These are phyloP conservation scores for Leptatherina wallacei DNA, from an alignment of 2,797 vertebrate genomes.

Conservation along the genomic window DNA sequence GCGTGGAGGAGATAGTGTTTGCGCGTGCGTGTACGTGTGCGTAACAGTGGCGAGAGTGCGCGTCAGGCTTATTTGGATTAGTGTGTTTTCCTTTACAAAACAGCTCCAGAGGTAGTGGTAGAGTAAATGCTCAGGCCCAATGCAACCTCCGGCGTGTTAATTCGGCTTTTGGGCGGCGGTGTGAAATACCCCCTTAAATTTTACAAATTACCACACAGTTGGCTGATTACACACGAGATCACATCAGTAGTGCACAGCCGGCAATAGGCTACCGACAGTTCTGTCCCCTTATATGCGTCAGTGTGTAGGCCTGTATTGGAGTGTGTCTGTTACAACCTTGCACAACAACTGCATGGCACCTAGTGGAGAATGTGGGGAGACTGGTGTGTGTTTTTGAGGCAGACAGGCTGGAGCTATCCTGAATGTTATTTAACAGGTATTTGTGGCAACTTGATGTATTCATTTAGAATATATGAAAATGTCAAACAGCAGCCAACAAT, in stretches of 20 bases:
- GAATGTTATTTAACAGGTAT: conserved; percentile 10
- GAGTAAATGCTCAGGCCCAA: conserved; percentile 49
- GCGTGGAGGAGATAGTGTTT: conserved; percentile 38
- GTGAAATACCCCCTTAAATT: conserved; percentile 13
- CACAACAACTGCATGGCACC: conserved; percentile 57
- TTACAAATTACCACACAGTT: conserved; percentile 41
- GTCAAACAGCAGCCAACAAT: neutral
- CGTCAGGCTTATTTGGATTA: conserved; percentile 73
- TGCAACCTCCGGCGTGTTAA: conserved; percentile 25
- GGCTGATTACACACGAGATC: conserved; percentile 59
- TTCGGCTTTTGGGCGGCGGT: conserved; percentile 22
- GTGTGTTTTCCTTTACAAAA: conserved; percentile 67
- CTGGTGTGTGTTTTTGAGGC: conserved; percentile 37
- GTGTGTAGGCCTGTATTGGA: conserved; percentile 57
- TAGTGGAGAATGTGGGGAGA: conserved; percentile 33
- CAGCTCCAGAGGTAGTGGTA: conserved; percentile 58
- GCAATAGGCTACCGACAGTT: conserved; percentile 46
- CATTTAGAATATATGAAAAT: neutral
- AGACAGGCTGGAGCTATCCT: conserved; percentile 36
- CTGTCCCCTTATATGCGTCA: conserved; percentile 64
- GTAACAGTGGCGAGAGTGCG: conserved; percentile 68
- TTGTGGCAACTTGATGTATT: neutral
- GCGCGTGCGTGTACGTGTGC: conserved; percentile 46
- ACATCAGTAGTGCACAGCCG: conserved; percentile 38
- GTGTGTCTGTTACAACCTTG: conserved; percentile 58